phyloP scores from a whole-genome alignment of 2,888 invertebrate species.

The Watsonalla binaria region DNA sequence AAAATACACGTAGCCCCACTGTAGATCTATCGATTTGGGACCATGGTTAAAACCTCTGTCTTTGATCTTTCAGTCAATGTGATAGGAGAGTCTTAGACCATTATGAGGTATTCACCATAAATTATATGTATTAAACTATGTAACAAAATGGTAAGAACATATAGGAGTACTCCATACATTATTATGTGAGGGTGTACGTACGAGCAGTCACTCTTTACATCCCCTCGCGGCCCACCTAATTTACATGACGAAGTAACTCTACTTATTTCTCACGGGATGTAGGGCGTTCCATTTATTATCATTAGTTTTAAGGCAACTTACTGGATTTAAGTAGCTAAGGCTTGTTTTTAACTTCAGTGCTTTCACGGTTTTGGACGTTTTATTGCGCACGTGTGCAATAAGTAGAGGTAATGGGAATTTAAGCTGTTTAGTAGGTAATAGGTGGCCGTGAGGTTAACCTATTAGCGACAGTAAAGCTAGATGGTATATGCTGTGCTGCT shows the following conservation, averaged over 20 bases:
- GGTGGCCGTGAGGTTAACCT: no score
- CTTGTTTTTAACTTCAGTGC: neutral
- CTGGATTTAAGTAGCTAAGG: neutral
- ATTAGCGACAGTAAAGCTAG: no score
- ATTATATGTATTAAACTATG: neutral
- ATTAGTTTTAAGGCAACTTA: neutral
- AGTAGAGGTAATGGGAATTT: no score
- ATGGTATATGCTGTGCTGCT: no score
- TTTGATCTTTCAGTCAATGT: no score
- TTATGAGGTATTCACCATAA: neutral
- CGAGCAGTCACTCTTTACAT: constrained; percentile 12
- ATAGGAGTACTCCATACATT: constrained; percentile 2
- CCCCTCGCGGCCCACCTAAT: constrained; percentile 9
- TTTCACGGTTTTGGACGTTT: no score
- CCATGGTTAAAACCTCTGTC: no score
- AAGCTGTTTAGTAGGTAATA: no score
- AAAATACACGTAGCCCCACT: no score
- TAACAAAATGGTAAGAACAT: neutral
- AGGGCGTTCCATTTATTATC: neutral
- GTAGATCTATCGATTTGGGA: no score
- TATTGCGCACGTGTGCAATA: no score
- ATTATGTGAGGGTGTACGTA: constrained; percentile 6
- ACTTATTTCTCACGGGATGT: constrained; percentile 1
- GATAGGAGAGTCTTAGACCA: no score
- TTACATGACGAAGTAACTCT: constrained; percentile 14